Evolutionary conservation across 2,888 invertebrate species (phyloP).

Genomic region (Dynastes grantii): DNA sequence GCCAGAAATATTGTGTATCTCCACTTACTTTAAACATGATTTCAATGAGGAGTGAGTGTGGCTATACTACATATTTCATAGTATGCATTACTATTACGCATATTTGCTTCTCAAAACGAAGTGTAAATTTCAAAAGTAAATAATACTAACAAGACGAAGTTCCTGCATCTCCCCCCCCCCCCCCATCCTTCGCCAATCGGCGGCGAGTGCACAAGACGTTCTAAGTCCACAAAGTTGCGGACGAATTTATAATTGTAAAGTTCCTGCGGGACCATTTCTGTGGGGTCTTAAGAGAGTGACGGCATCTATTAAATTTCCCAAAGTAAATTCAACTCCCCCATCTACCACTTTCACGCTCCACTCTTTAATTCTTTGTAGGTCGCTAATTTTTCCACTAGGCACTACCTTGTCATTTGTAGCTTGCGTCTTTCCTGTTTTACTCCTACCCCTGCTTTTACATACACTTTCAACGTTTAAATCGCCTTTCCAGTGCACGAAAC

Average conservation of each 20-base stretch:
- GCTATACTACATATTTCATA: too few relatives aligned
- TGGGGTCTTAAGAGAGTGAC: constrained; percentile 19
- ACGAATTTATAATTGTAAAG: constrained; percentile 44
- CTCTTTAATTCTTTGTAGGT: constrained; percentile 23
- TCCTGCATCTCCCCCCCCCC: not conserved
- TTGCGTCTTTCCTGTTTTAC: not conserved
- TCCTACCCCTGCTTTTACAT: not conserved
- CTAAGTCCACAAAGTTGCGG: constrained; percentile 38
- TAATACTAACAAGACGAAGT: constrained; percentile 7
- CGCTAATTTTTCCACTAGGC: not conserved
- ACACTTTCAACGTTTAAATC: not conserved
- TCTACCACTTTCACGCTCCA: not conserved
- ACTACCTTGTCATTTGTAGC: too few relatives aligned
- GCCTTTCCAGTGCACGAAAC: too few relatives aligned
- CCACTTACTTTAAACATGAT: too few relatives aligned
- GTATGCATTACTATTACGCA: not conserved
- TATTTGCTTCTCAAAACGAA: not conserved
- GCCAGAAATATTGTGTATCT: too few relatives aligned
- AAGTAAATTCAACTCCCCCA: constrained; percentile 15
- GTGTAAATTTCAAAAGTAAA: not conserved
- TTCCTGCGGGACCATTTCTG: constrained; percentile 32
- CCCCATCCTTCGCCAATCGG: not conserved
- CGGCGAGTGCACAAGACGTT: constrained; percentile 3
- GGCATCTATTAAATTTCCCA: constrained; percentile 40
- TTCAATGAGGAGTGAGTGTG: too few relatives aligned